These are phyloP conservation scores for Channa striata DNA, from an alignment of 2,797 vertebrate species.

Conservation along the genomic window DNA sequence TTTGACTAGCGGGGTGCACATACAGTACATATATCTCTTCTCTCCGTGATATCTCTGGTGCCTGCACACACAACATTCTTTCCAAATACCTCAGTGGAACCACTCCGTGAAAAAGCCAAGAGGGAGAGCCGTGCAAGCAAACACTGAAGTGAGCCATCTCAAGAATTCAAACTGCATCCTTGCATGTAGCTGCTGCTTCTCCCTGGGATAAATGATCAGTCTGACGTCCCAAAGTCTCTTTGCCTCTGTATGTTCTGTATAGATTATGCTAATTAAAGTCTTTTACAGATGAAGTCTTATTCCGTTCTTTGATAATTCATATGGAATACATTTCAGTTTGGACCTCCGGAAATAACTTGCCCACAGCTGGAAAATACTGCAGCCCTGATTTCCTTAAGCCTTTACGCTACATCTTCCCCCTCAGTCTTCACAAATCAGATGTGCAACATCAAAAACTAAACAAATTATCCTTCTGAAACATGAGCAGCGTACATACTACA, in stretches of 20 bases:
- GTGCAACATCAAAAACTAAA: slow-evolving; percentile 50
- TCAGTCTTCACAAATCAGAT: slow-evolving; percentile 54
- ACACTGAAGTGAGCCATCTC: slow-evolving; percentile 8
- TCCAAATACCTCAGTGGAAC: slow-evolving; percentile 23
- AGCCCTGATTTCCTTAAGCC: slow-evolving; percentile 28
- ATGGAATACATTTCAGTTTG: background rate
- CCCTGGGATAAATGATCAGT: background rate
- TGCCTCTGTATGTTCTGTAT: too few species aligned
- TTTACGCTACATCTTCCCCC: slow-evolving; percentile 25
- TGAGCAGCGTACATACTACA: slow-evolving; percentile 49
- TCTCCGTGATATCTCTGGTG: slow-evolving; percentile 21
- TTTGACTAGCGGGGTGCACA: slow-evolving; percentile 20
- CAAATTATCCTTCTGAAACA: slow-evolving; percentile 46
- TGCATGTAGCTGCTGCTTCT: background rate
- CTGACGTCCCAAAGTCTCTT: background rate
- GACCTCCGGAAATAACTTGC: slow-evolving; percentile 2
- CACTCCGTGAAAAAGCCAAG: background rate
- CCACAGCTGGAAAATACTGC: background rate
- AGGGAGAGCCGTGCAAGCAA: slow-evolving; percentile 14
- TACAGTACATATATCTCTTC: slow-evolving; percentile 10
- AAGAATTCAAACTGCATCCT: slow-evolving; percentile 30
- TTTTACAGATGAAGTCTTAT: background rate
- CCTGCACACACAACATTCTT: slow-evolving; percentile 28
- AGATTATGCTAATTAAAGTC: background rate
- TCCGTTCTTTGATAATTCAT: too few species aligned